A percentile compares a stretch with the other conserved stretches of the same genome.
phyloP scores from a whole-genome alignment of 2,797 vertebrate species.

The Coilia nasus region DNA sequence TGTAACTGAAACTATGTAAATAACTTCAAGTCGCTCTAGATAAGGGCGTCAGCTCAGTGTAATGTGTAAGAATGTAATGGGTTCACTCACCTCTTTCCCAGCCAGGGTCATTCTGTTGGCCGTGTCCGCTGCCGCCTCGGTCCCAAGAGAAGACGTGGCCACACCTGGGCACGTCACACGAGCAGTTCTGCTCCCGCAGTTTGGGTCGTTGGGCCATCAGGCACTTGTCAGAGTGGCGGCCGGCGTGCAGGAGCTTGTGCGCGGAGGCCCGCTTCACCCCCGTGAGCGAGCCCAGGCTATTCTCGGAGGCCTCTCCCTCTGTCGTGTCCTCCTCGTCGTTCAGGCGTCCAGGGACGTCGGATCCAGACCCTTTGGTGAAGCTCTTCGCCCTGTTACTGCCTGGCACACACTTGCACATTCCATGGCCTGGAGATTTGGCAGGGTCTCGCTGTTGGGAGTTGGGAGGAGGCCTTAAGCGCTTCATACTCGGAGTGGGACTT shows the following conservation, averaged over 20 bases:
- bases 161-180: slow-evolving; percentile 52
- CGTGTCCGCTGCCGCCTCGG: not conserved
- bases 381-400: slow-evolving; percentile 34
- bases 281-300: slow-evolving; percentile 37
- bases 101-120: not conserved
- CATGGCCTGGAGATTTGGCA: slow-evolving; percentile 53
- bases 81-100: not conserved
- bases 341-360: slow-evolving; percentile 11
- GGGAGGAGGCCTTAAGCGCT: slow-evolving; percentile 55
- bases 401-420: slow-evolving; percentile 59
- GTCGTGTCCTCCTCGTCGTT: slow-evolving; percentile 51
- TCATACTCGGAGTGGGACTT: slow-evolving; percentile 44
- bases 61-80: no score
- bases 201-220: slow-evolving; percentile 46
- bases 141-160: slow-evolving; percentile 19
- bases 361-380: slow-evolving; percentile 41
- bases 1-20: no score
- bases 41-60: no score
- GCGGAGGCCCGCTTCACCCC: slow-evolving; percentile 34
- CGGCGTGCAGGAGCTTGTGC: slow-evolving; percentile 47
- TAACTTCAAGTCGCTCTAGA: no score
- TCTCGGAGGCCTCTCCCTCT: slow-evolving; percentile 65
- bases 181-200: slow-evolving; percentile 61
- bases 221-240: slow-evolving; percentile 59
- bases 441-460: slow-evolving; percentile 54